A percentile compares a stretch with the other conserved stretches of the same genome.
phyloP scores from a whole-genome alignment of 2,113 vertebrate genomes.

The Jaculus jaculus region DNA sequence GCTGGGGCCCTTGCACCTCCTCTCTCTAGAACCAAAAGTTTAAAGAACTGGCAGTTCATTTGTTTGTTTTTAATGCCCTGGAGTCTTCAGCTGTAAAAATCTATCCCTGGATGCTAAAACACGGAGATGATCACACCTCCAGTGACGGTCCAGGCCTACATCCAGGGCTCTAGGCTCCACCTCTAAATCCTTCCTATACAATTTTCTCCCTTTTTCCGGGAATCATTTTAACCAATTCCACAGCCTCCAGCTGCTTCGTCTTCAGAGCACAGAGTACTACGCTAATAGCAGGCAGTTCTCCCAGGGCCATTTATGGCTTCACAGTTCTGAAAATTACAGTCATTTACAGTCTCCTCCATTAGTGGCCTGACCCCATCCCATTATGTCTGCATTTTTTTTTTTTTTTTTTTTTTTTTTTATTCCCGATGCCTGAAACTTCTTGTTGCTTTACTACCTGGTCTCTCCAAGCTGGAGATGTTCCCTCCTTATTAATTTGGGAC shows the following conservation, averaged over 20 bases:
- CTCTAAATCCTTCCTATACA: constrained; percentile 53
- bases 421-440: constrained; percentile 58
- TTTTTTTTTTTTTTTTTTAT: constrained; percentile 16
- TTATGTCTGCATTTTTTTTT: constrained; percentile 47
- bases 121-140: neutral
- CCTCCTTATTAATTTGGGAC: constrained; percentile 19
- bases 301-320: constrained; percentile 68
- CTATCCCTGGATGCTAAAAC: neutral
- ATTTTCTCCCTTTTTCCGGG: constrained; percentile 65
- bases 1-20: neutral
- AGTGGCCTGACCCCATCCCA: constrained; percentile 74
- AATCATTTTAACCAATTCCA: constrained; percentile 71
- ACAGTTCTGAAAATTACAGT: constrained; percentile 76
- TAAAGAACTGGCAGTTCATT: neutral
- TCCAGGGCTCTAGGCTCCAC: neutral
- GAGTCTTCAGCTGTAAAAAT: constrained; percentile 30
- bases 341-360: constrained; percentile 75
- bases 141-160: neutral
- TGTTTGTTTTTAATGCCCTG: constrained; percentile 1
- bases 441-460: constrained; percentile 53
- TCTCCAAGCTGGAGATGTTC: constrained; percentile 26
- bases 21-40: neutral
- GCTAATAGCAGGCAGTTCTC: constrained; percentile 70
- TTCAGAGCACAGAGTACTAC: constrained; percentile 66
- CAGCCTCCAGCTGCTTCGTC: constrained; percentile 66